A percentile compares a stretch with the other conserved stretches of the same genome.
phyloP scores from a whole-genome alignment of 1,140 invertebrate species.

The Heliconius hewitsoni region DNA sequence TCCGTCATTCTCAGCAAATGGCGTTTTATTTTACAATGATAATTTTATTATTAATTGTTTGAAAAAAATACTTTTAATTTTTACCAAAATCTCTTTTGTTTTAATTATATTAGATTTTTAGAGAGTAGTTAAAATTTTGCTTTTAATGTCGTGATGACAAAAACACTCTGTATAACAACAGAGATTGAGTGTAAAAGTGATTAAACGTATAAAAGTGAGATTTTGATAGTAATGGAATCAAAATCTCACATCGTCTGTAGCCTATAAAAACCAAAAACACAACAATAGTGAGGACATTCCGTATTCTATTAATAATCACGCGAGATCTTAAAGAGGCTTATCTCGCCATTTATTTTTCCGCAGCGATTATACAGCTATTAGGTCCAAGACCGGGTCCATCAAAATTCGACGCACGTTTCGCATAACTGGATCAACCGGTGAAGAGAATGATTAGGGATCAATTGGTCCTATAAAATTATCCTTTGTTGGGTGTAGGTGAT shows the following conservation, averaged over 20 bases:
- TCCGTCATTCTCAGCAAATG: too few species aligned
- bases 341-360: slow-evolving; percentile 5
- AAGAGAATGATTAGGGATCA: slow-evolving; percentile 29
- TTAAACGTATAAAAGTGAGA: too few species aligned
- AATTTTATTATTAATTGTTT: too few species aligned
- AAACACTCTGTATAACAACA: too few species aligned
- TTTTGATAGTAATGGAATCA: too few species aligned
- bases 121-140: too few species aligned
- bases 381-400: background rate
- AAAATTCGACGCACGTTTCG: slow-evolving; percentile 20
- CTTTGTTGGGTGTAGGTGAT: slow-evolving; percentile 16
- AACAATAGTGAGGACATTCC: background rate
- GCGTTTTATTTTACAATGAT: too few species aligned
- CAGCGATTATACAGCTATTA: slow-evolving; percentile 17
- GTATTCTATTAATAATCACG: background rate
- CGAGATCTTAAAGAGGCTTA: background rate
- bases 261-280: background rate
- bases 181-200: too few species aligned
- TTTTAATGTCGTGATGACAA: too few species aligned
- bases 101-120: too few species aligned
- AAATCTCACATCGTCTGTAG: background rate
- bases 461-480: slow-evolving; percentile 18
- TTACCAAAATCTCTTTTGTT: too few species aligned
- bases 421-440: slow-evolving; percentile 25
- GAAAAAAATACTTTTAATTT: too few species aligned